phyloP scores from a whole-genome alignment of 1,140 invertebrate species.

The Drosophila burlai region DNA sequence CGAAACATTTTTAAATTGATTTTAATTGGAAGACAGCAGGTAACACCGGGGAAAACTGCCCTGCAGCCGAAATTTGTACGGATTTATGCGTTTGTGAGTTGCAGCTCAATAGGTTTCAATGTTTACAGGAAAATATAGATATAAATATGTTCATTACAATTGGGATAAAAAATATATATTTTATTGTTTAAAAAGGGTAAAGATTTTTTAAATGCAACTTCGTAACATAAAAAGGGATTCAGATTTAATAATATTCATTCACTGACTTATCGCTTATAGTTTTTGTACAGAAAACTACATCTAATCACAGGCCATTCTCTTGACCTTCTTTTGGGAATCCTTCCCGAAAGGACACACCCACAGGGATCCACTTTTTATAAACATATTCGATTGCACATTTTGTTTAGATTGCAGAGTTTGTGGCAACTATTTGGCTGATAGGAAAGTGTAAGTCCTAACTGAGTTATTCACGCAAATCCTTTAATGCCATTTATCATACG shows the following conservation, averaged over 20 bases:
- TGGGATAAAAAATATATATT: background rate
- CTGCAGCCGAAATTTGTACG: background rate
- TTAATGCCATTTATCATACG: constrained; percentile 79
- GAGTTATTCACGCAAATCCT: constrained; percentile 77
- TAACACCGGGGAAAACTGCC: background rate
- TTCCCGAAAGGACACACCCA: background rate
- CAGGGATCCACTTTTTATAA: background rate
- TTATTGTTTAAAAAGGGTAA: background rate
- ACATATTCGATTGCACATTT: constrained; percentile 34
- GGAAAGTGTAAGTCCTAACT: constrained; percentile 59
- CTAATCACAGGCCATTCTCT: background rate
- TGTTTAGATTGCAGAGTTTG: constrained; percentile 33
- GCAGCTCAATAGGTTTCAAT: background rate
- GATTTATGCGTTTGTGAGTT: constrained; percentile 4
- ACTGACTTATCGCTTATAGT: background rate
- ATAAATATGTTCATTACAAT: background rate
- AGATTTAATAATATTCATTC: background rate
- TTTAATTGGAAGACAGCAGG: constrained; percentile 47
- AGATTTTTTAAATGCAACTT: background rate
- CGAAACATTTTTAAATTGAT: constrained; percentile 34
- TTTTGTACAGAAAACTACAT: background rate
- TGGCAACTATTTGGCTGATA: constrained; percentile 53
- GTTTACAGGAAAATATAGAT: background rate
- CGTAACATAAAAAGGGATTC: too few relatives aligned
- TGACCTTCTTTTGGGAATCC: background rate